Evolutionary conservation across 1,140 invertebrate genomes (phyloP).

Genomic region (Neocloeon triangulifer): DNA sequence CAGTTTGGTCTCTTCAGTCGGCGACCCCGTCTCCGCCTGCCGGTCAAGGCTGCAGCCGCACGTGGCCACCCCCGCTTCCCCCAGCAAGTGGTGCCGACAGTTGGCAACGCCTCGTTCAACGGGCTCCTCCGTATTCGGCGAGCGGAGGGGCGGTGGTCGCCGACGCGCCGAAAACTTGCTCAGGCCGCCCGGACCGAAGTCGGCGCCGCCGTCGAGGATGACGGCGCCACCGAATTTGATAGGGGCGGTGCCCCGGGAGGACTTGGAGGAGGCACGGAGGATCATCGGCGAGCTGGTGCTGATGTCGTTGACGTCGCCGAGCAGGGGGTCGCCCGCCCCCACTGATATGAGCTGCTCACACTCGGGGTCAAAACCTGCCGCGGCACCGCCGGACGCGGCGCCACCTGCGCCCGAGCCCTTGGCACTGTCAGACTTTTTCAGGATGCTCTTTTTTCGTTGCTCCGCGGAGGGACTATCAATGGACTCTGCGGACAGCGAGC

Average conservation of each 20-base stretch:
- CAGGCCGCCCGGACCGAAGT: neutral
- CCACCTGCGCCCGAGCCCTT: slow-evolving; percentile 12
- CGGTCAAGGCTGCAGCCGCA: no score
- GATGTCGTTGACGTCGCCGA: no score
- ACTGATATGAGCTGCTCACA: slow-evolving; percentile 53
- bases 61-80: no score
- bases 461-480: slow-evolving; percentile 35
- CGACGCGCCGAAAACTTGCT: neutral
- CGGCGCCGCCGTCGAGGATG: slow-evolving; percentile 22
- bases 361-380: slow-evolving; percentile 45
- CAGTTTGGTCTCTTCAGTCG: slow-evolving; percentile 26
- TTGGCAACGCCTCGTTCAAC: no score
- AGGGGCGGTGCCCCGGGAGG: neutral
- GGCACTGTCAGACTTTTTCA: slow-evolving; percentile 46
- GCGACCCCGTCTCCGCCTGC: no score
- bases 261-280: no score
- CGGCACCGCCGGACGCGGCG: slow-evolving; percentile 4
- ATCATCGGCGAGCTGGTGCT: no score
- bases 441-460: slow-evolving; percentile 46
- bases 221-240: slow-evolving; percentile 23
- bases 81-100: no score
- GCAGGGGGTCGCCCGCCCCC: no score
- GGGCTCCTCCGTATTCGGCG: slow-evolving; percentile 7
- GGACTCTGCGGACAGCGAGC: slow-evolving; percentile 44
- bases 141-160: neutral